Evolutionary conservation across 2,113 vertebrate genomes (phyloP), one percentile per base, ranked within the genome.

Genomic region (Chauna torquata): DNA sequence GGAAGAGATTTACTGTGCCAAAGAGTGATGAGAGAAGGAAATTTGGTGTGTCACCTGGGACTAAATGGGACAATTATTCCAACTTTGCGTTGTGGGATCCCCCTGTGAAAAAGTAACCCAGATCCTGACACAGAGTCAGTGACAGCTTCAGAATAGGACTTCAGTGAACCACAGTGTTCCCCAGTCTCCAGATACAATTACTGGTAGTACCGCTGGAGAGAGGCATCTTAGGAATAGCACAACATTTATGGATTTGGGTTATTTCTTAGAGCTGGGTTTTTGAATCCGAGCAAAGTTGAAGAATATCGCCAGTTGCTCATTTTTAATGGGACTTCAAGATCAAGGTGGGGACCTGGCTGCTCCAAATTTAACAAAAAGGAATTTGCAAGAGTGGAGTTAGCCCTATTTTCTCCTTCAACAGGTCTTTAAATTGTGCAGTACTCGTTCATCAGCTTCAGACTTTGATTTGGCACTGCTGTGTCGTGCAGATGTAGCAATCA

Each of bases 391-490:
- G 72, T 8, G 58, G 45, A 68, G 88, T 92, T 92, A 88, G 93
- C 94, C 95, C 91, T 86, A 24, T 95, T 95, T 91, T 94, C 88
- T 98, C 95, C 96, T 97, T 97, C 97, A 95, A 78, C 96, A 95
- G 96, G 96, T 97, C 97, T 97, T 96, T 96, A 94, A 97, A 94
- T 84, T 94, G 88, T 91, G 91, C 93, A 94, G 44, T 71, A 47
- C 97, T 96, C 90, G 91, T 97, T 98, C 97, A 96, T 95, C 91
- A 81, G 86, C 85, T 95, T 98, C 96, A 98, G 96, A 98, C 98
- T 97, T 98, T 98, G 96, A 98, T 97, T 97, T 98, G 97, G 98
- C 98, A 98, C 95, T 86, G 86, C 87, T 88, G 22, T 87, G 87
- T 94, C 7, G 83, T 97, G 88, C 97, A 97, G 97, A 98, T 97